phyloP scores from a whole-genome alignment of 2,113 vertebrate species.

The Orthonyx spaldingii region DNA sequence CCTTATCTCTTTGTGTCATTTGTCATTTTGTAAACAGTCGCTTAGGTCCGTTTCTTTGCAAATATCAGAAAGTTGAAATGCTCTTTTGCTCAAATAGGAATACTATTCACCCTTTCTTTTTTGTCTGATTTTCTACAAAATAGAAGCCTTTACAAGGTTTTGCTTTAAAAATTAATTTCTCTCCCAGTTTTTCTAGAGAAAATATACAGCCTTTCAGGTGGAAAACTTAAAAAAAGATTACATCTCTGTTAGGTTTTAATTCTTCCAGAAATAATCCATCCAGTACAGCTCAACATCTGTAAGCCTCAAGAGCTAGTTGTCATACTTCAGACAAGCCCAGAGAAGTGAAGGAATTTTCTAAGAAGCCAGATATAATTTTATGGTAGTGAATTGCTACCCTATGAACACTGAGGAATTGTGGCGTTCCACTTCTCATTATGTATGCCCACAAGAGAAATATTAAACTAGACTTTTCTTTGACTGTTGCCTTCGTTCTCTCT shows the following conservation, averaged over 20 bases:
- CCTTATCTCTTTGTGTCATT: not conserved
- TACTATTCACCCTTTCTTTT: not conserved
- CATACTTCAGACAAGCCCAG: not conserved
- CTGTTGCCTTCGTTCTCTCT: conserved; percentile 20
- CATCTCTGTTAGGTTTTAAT: not conserved
- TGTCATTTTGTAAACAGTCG: not conserved
- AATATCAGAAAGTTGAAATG: not conserved
- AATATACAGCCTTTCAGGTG: not conserved
- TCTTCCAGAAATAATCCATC: not conserved
- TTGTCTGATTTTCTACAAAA: not conserved
- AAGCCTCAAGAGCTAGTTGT: not conserved
- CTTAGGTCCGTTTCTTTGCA: not conserved
- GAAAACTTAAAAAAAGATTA: not conserved
- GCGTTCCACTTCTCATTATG: conserved; percentile 11
- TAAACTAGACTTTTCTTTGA: conserved; percentile 58
- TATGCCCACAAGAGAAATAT: conserved; percentile 50
- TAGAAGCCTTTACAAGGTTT: not conserved
- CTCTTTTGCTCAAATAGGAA: not conserved
- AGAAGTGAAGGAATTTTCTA: conserved; percentile 31
- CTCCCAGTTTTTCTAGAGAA: not conserved
- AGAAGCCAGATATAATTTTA: conserved; percentile 17
- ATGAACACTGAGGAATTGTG: not conserved
- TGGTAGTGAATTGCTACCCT: not conserved
- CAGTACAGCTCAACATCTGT: not conserved
- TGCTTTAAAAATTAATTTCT: not conserved